Evolutionary conservation across 2,797 vertebrate species (phyloP).

Genomic region (Sarcoramphus papa): DNA sequence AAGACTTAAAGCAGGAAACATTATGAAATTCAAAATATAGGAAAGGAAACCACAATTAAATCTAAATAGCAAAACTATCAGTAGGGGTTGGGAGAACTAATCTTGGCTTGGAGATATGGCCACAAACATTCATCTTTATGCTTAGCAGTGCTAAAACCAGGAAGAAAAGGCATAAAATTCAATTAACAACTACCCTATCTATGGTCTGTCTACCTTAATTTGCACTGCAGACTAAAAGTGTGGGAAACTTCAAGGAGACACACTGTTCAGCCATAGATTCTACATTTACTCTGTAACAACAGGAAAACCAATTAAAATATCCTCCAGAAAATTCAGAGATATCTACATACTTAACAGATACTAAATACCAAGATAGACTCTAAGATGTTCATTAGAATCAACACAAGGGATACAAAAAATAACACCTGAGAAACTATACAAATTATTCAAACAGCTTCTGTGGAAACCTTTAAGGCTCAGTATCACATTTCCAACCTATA

Average conservation of each 20-base stretch:
- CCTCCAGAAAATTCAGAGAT: neutral
- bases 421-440: neutral
- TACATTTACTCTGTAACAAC: neutral
- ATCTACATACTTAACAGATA: neutral
- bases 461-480: neutral
- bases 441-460: neutral
- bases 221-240: neutral
- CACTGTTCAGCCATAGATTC: neutral
- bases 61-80: neutral
- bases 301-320: neutral
- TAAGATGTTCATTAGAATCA: neutral
- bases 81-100: neutral
- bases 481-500: neutral
- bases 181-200: neutral
- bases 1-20: neutral
- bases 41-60: neutral
- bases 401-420: neutral
- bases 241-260: neutral
- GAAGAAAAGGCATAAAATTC: neutral
- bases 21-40: neutral
- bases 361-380: neutral
- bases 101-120: neutral
- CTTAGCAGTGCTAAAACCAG: neutral
- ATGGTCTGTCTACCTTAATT: neutral
- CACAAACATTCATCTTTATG: neutral